Percentiles rank a stretch among this genome's conserved stretches.
These are phyloP conservation scores for Eubasilissa splendida DNA, from an alignment of 2,888 invertebrate species.

Conservation along the genomic window DNA sequence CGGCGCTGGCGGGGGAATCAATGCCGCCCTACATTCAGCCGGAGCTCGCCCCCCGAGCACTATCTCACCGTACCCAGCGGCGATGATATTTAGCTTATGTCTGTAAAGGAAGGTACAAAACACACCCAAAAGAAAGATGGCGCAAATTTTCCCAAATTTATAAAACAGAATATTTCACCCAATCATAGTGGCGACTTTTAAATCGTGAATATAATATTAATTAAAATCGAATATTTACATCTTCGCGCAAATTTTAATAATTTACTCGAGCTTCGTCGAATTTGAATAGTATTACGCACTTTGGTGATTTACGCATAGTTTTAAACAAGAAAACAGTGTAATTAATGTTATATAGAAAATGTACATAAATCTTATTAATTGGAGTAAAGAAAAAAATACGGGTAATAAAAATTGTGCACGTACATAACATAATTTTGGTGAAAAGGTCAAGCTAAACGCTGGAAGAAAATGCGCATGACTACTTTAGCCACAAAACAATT, in stretches of 20 bases:
- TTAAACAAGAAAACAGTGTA: too few relatives aligned
- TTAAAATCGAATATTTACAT: too few relatives aligned
- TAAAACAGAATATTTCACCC: not conserved
- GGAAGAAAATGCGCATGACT: conserved; percentile 41
- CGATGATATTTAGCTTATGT: conserved; percentile 38
- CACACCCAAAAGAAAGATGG: conserved; percentile 40
- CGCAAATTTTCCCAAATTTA: conserved; percentile 5
- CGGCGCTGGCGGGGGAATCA: conserved; percentile 38
- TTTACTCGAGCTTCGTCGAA: too few relatives aligned
- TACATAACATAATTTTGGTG: not conserved
- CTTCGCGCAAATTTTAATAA: too few relatives aligned
- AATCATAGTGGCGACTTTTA: too few relatives aligned
- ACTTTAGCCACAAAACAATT: conserved; percentile 33
- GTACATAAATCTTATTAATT: too few relatives aligned
- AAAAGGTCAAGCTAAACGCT: conserved; percentile 21
- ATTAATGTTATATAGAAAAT: too few relatives aligned
- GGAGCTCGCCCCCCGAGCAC: conserved; percentile 31
- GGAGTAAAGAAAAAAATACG: too few relatives aligned
- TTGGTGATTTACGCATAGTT: too few relatives aligned
- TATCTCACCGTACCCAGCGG: conserved; percentile 32
- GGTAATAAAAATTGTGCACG: too few relatives aligned
- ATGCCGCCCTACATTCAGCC: conserved; percentile 50
- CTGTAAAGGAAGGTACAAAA: conserved; percentile 26
- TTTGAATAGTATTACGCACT: too few relatives aligned
- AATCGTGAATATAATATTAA: too few relatives aligned